Base-by-base conservation (phyloP, 2,113 vertebrate species). In the Tylochromis polylepis region DNA sequence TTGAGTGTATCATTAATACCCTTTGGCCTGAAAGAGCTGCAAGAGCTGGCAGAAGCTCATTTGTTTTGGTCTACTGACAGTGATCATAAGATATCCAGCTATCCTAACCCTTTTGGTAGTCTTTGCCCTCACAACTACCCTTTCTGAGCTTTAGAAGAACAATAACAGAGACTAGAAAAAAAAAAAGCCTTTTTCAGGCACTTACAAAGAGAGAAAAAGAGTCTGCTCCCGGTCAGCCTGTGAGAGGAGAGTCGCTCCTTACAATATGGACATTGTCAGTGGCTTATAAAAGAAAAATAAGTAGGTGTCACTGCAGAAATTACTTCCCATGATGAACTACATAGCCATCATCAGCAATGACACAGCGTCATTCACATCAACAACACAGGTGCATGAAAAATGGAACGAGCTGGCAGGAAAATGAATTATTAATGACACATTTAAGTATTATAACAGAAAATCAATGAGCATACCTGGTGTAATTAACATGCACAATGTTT, bases 361-460 rank as follows among this genome's bases (percentile, higher is more conserved):
- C 95, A 93, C 93, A 18, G 94, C 90, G 89, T 94, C 93, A 92
- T 94, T 95, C 94, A 90, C 95, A 93, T 92, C 96, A 95, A 92
- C 95, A 94, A 94, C 95, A 93, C 96, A 97, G 96, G 96, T 96
- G 96, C 95, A 93, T 94, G 94, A 95, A 94, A 96, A 95, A 96
- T 95, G 94, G 93, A 94, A 82, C 55, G 87, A 91, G 94, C 94
- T 95, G 93, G 95, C 93, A 92, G 93, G 81, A 91, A 94, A 96
- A 97, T 97, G 96, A 96, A 97, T 96, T 96, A 96, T 97, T 96
- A 97, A 97, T 96, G 96, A 95, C 93, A 95, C 95, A 95, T 95
- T 96, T 95, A 96, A 96, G 96, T 95, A 96, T 97, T 96, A 97
- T 96, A 96, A 96, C 95, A 96, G 95, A 93, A 95, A 96, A 96